Base-by-base conservation (phyloP, 2,797 vertebrate genomes). In the Sardinella longiceps region DNA sequence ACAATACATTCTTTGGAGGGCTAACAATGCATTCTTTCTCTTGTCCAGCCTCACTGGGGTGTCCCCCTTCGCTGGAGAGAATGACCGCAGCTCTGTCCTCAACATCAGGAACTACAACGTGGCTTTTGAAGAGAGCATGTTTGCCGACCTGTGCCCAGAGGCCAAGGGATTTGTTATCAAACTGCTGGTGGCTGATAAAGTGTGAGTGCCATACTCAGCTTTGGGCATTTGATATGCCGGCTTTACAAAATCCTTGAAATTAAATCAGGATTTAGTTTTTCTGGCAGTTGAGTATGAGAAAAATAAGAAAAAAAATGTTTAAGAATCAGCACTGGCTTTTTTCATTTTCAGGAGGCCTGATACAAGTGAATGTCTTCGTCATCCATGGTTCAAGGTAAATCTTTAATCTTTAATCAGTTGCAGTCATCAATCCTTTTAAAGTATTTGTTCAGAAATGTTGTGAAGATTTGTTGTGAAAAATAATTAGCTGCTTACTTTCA, bases 301-400 rank as follows among this genome's bases (percentile, higher is more conserved):
- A 46, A 46, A 9, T 30, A 12, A 66, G 12, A 48, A 48, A 46
- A 46, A 48, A 48, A 48, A 48, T 48, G 6, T 10, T 25, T 9
- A 60, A 25, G n/a, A 60, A 60, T 60, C 56, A 60, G 7, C 23
- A 10, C 2, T 60, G 23, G 1, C n/a, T 25, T 60, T 25, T 60
- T 70, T 85, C 80, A 51, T 87, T 90, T 94, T 48, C 89, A 99
- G 98, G 97, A 96, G 98, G 90, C 98, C 98, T 83, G 95, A 96
- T 58, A 96, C 97, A 1, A 96, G 96, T 85, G 98, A 98, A 90
- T 97, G 97, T 85, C 95, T 99, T 74, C 94, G 98, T 82, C 98
- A 99, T 86, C 96, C 98, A 20, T 99, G 98, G 98, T 98, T 99
- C 92, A 99, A 98, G 96, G 98, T 99, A 91, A 94, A 94, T 82